Percentiles rank a stretch among this genome's conserved stretches.
phyloP scores from a whole-genome alignment of 2,888 invertebrate genomes.

The Nephrocerus scutellatus region DNA sequence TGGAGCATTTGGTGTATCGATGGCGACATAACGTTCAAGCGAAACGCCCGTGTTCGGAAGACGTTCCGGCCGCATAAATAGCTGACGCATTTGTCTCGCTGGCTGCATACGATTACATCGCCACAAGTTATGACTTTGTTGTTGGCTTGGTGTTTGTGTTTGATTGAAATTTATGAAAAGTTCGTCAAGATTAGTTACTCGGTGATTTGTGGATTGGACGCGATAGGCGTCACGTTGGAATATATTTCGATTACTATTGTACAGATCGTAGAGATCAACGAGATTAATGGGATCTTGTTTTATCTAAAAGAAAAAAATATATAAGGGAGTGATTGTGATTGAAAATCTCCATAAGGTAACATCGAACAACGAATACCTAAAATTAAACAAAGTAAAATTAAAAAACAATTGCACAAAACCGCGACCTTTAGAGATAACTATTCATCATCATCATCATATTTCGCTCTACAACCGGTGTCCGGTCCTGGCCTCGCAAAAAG shows the following conservation, averaged over 20 bases:
- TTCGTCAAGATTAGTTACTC: slow-evolving; percentile 43
- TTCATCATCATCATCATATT: no score
- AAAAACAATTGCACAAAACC: background rate
- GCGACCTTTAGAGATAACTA: background rate
- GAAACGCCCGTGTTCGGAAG: slow-evolving; percentile 68
- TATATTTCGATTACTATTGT: slow-evolving; percentile 52
- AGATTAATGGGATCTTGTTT: slow-evolving; percentile 53
- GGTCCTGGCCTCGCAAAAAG: no score
- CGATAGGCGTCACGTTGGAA: slow-evolving; percentile 61
- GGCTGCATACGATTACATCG: slow-evolving; percentile 70
- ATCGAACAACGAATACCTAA: background rate
- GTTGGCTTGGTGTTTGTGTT: slow-evolving; percentile 21
- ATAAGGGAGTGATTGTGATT: background rate
- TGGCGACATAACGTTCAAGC: slow-evolving; percentile 67
- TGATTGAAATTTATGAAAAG: slow-evolving; percentile 42
- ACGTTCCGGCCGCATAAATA: slow-evolving; percentile 65
- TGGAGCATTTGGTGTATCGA: slow-evolving; percentile 64
- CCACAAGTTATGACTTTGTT: slow-evolving; percentile 48
- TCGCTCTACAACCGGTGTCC: no score
- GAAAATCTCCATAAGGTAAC: background rate
- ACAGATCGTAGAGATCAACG: slow-evolving; percentile 53
- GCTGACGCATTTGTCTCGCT: slow-evolving; percentile 61
- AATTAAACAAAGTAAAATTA: slow-evolving; percentile 2
- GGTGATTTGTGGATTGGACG: slow-evolving; percentile 41
- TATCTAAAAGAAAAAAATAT: slow-evolving; percentile 48